Evolutionary conservation across 2,797 vertebrate genomes (phyloP).

Genomic region (Acropternis orthonyx): DNA sequence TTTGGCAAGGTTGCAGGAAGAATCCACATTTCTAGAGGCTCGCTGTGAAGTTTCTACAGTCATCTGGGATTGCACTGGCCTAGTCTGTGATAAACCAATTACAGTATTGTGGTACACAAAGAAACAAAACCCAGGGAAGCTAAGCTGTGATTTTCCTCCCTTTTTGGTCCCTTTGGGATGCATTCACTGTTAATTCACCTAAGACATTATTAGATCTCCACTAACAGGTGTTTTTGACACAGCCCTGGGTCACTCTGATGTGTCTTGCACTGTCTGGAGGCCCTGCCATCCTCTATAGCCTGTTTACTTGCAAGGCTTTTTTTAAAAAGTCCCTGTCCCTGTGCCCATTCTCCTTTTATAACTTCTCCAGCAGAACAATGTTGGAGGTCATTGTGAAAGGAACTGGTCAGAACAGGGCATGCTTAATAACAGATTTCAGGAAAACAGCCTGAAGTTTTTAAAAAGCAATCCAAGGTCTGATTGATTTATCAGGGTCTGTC

Average conservation of each 20-base stretch:
- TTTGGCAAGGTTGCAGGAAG: not conserved
- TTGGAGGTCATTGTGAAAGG: not conserved
- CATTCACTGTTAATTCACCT: not conserved
- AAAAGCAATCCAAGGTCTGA: constrained; percentile 5
- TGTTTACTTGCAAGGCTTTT: not conserved
- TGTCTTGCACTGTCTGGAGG: not conserved
- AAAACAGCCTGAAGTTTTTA: constrained; percentile 17
- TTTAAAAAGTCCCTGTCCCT: not conserved
- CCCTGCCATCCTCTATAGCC: not conserved
- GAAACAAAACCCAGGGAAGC: not conserved
- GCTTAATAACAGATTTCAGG: not conserved
- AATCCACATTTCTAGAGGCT: not conserved
- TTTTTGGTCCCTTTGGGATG: not conserved
- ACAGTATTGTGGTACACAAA: not conserved
- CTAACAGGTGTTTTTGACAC: not conserved
- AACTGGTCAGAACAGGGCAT: not conserved
- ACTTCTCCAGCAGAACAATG: not conserved
- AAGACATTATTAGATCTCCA: not conserved
- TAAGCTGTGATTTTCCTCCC: not conserved
- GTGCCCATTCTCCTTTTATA: not conserved
- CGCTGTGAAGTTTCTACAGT: not conserved
- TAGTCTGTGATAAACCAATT: constrained; percentile 29
- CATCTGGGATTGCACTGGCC: not conserved
- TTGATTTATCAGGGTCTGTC: constrained; percentile 31
- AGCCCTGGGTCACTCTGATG: not conserved